Percentiles rank a stretch among this genome's conserved stretches.
Evolutionary conservation across 2,797 vertebrate species (phyloP).

Genomic region (Delichon dasypus): DNA sequence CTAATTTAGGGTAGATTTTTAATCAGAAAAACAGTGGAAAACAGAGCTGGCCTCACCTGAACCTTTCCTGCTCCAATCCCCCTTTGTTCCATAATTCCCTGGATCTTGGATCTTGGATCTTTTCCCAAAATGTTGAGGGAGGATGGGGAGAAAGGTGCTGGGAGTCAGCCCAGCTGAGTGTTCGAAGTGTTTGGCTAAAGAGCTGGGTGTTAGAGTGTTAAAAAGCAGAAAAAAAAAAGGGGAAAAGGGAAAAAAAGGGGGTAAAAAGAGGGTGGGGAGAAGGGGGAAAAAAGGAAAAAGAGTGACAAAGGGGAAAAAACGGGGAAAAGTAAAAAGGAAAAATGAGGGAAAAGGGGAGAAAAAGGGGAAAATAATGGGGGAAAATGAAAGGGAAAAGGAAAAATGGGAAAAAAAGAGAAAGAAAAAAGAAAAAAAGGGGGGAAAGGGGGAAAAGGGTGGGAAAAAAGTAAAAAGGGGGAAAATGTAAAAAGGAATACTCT

Average conservation of each 20-base stretch:
- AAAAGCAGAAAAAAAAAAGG: neutral
- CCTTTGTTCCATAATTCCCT: neutral
- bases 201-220: neutral
- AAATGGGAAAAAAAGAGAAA: too few species aligned
- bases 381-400: too few species aligned
- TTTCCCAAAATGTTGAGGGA: neutral
- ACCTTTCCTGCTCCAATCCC: too few species aligned
- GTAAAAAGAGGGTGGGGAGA: neutral
- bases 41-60: too few species aligned
- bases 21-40: too few species aligned
- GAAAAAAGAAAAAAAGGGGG: too few species aligned
- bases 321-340: neutral
- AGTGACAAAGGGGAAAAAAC: neutral
- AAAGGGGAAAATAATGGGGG: too few species aligned
- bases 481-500: neutral
- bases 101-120: neutral
- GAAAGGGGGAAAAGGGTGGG: too few species aligned
- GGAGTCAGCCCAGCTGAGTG: neutral
- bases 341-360: too few species aligned
- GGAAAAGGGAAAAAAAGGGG: neutral
- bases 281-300: too few species aligned
- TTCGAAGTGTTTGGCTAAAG: slow-evolving; percentile 2
- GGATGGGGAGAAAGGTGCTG: neutral
- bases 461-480: accelerated
- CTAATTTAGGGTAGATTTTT: too few species aligned